Evolutionary conservation across 2,797 vertebrate species (phyloP), one percentile per base, ranked within the genome.

Genomic region (Leptoclinus maculatus): DNA sequence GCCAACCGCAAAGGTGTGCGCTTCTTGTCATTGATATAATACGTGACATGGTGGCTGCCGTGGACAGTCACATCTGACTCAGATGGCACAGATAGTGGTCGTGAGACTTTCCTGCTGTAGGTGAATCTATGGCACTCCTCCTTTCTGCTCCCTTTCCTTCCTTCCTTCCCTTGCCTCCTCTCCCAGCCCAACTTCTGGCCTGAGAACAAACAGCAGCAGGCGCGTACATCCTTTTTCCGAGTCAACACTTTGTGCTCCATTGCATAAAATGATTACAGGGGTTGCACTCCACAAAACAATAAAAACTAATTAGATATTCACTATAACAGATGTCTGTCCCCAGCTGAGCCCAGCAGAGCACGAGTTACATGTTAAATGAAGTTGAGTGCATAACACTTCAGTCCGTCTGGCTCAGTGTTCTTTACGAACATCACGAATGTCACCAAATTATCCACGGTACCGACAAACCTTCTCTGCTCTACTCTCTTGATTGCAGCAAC

Each of bases 81-180:
- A 87, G 84, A 92, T 88, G 75, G 69, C 86, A 87, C 71, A 89
- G 82, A 91, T 84, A 91, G 74, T 81, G 49, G 63, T 63, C 12
- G 77, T 88, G 76, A 79, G 84, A 92, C 89, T 88, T 93, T 92
- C 83, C 89, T 92, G 83, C 82, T 75, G 76, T 73, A 83, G 60
- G 78, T 86, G 88, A 87, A 91, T 90, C 82, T 84, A 74, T 86
- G 78, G 58, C 77, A 85, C 84, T 89, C 84, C 77, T 93, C 76
- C 83, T 93, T 93, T 92, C 89, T 89, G 81, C 87, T 88, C 84
- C 85, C 59, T 82, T 90, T 92, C 85, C 82, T 91, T 91, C 90
- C 83, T 89, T 80, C 69, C 87, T 88, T 88, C 57, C 66, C 49
- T 83, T 74, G 75, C 65, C 34, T 87, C 54, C 62, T 85, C 80